These are phyloP conservation scores for Glyphotaelius pellucidus DNA, from an alignment of 2,888 invertebrate genomes.

Conservation along the genomic window DNA sequence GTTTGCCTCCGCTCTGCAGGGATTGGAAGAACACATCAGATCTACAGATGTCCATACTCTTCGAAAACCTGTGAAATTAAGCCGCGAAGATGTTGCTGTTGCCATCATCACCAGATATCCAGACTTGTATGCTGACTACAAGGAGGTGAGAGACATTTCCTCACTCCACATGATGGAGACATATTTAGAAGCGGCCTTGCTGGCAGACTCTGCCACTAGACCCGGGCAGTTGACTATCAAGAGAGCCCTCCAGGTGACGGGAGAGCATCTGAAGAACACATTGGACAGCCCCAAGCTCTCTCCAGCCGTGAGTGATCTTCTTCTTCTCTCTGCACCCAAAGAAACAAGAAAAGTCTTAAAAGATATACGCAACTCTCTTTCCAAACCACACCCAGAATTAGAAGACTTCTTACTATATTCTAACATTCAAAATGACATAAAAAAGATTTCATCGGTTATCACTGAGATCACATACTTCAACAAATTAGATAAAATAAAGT, in stretches of 20 bases:
- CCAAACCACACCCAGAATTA: not conserved
- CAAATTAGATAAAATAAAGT: not conserved
- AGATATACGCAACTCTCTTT: not conserved
- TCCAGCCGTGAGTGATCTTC: not conserved
- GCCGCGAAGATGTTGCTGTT: not conserved
- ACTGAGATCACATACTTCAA: not conserved
- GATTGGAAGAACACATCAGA: not conserved
- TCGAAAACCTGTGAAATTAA: not conserved
- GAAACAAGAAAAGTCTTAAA: not conserved
- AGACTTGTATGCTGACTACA: not conserved
- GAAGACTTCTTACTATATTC: not conserved
- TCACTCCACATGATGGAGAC: no score
- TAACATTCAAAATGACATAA: not conserved
- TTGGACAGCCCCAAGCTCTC: no score
- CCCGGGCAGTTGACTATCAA: not conserved
- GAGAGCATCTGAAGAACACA: not conserved
- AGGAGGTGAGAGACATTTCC: not conserved
- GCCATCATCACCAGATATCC: not conserved
- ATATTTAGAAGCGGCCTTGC: no score
- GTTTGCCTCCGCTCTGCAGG: not conserved
- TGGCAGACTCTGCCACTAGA: no score
- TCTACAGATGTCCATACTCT: not conserved
- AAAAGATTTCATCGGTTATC: not conserved
- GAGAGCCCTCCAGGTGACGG: not conserved
- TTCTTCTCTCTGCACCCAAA: not conserved